These are phyloP conservation scores for Drosophila melanogaster DNA, from an alignment of 1,140 invertebrate species.

Conservation along the genomic window Release_6_plus_ISO1_MT NT_037436.4:6937501-6938000, in stretches of 20 bases:
- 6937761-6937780: conserved; percentile 80
- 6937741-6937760: conserved; percentile 58
- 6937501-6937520: too few species aligned
- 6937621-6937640: background rate
- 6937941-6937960: conserved; percentile 77
- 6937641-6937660: background rate
- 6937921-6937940: conserved; percentile 75
- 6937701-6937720: conserved; percentile 41
- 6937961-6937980: conserved; percentile 27
- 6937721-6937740: conserved; percentile 63
- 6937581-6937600: too few species aligned
- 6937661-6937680: background rate
- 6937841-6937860: background rate
- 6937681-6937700: conserved; percentile 3
- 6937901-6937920: conserved; percentile 76
- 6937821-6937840: conserved; percentile 18
- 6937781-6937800: conserved; percentile 74
- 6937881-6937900: conserved; percentile 77
- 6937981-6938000: conserved; percentile 78
- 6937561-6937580: too few species aligned
- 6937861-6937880: conserved; percentile 26
- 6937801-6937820: conserved; percentile 72
- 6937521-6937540: too few species aligned
- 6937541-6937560: too few species aligned
- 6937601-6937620: too few species aligned